Evolutionary conservation across 2,797 vertebrate genomes (phyloP).

Genomic region (Trematomus bernacchii): DNA sequence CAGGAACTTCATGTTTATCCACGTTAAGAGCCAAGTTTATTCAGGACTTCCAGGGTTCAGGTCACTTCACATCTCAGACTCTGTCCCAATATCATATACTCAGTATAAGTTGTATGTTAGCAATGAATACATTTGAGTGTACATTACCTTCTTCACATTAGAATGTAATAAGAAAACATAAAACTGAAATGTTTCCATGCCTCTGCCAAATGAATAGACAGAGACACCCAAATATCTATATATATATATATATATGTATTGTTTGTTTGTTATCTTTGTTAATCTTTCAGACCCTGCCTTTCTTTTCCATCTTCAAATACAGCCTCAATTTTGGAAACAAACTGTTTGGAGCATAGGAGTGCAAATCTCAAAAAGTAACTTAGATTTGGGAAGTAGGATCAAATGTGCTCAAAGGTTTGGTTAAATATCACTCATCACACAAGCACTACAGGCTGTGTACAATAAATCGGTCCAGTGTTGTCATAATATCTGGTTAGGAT

Average conservation of each 20-base stretch:
- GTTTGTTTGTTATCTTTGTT: not conserved
- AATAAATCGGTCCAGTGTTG: not conserved
- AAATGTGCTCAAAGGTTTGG: not conserved
- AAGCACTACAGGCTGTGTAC: not conserved
- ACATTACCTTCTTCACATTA: too few species aligned
- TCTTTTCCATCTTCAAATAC: too few species aligned
- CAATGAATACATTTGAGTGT: too few species aligned
- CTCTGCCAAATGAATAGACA: too few species aligned
- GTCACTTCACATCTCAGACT: constrained; percentile 36
- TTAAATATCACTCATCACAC: not conserved
- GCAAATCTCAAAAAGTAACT: not conserved
- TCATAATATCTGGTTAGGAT: too few species aligned
- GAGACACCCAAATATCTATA: too few species aligned
- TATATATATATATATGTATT: not conserved
- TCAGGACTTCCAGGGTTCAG: constrained; percentile 49
- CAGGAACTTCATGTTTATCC: constrained; percentile 54
- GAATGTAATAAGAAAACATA: too few species aligned
- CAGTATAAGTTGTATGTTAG: too few species aligned
- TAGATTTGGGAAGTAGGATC: not conserved
- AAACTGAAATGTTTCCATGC: too few species aligned
- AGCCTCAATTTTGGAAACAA: not conserved
- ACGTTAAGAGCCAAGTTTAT: constrained; percentile 55
- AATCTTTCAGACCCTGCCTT: not conserved
- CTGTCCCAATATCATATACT: not conserved
- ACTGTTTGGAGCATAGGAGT: not conserved